Evolutionary conservation across 1,140 invertebrate genomes (phyloP).

Genomic region (Coelopa frigida): DNA sequence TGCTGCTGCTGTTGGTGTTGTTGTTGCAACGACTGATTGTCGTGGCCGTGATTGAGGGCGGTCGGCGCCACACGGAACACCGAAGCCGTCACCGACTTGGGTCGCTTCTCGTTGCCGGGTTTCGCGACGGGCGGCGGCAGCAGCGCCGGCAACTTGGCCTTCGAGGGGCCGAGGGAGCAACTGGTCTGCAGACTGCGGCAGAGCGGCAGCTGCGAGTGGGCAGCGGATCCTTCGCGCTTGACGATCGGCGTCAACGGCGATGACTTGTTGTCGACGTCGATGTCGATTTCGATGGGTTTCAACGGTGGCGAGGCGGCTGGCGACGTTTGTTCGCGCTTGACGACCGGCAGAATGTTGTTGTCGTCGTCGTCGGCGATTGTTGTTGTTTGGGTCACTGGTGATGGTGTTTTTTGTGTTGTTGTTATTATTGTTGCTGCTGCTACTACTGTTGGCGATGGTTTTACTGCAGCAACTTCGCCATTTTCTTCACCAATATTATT

Average conservation of each 20-base stretch:
- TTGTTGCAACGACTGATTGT: conserved; percentile 9
- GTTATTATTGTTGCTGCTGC: conserved; percentile 9
- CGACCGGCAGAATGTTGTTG: neutral
- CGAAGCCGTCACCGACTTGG: conserved; percentile 42
- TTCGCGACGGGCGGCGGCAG: neutral
- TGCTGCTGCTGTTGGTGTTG: conserved; percentile 9
- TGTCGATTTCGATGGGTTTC: too few species aligned
- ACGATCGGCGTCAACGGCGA: neutral
- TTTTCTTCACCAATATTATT: too few species aligned
- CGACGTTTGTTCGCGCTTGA: conserved; percentile 9
- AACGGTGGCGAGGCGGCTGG: neutral
- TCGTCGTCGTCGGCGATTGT: conserved; percentile 5
- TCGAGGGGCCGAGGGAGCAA: neutral
- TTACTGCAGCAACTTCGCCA: neutral
- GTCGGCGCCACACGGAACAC: conserved; percentile 24
- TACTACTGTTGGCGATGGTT: conserved; percentile 12
- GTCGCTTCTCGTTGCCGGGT: conserved; percentile 30
- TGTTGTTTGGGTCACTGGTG: conserved; percentile 11
- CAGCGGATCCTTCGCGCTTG: conserved; percentile 6
- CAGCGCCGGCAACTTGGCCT: neutral
- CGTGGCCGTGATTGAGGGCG: conserved; percentile 9
- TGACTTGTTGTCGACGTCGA: neutral
- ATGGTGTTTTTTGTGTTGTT: conserved; percentile 9
- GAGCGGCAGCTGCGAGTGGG: conserved; percentile 1
- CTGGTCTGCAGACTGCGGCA: conserved; percentile 3